Conservation (phyloP, 2,888 invertebrate species). For the Cryptocephalus primarius region DNA sequence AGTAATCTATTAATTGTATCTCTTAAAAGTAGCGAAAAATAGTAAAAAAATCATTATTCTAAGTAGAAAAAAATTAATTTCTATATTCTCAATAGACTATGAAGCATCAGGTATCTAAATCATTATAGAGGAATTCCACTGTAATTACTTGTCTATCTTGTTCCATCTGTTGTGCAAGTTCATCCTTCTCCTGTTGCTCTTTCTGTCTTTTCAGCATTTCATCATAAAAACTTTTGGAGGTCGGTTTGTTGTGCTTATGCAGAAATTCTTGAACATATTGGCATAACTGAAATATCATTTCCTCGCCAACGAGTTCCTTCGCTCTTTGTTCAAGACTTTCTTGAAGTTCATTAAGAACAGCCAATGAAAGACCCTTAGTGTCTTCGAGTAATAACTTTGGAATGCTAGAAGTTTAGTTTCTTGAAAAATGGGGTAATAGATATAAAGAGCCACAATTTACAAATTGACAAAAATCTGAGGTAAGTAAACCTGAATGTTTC, state of each 20-base stretch:
- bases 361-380: conserved; percentile 67
- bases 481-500: no score
- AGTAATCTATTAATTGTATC: no score
- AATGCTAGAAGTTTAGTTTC: conserved; percentile 32
- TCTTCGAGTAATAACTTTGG: conserved; percentile 63
- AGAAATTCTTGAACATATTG: conserved; percentile 71
- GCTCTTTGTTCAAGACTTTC: conserved; percentile 51
- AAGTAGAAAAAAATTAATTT: not conserved
- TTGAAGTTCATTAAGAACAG: conserved; percentile 51
- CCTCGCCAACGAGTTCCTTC: conserved; percentile 55
- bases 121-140: not conserved
- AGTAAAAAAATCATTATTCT: no score
- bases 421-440: no score
- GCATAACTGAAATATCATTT: conserved; percentile 77
- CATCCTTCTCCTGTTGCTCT: conserved; percentile 51
- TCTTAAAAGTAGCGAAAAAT: no score
- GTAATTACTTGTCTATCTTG: conserved; percentile 46
- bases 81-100: no score
- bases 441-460: no score
- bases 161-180: conserved; percentile 50
- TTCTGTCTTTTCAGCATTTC: conserved; percentile 73
- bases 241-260: conserved; percentile 70
- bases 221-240: conserved; percentile 75
- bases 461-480: no score
- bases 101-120: no score